phyloP scores from a whole-genome alignment of 1,140 invertebrate genomes.

The Sminthurinus signatus region DNA sequence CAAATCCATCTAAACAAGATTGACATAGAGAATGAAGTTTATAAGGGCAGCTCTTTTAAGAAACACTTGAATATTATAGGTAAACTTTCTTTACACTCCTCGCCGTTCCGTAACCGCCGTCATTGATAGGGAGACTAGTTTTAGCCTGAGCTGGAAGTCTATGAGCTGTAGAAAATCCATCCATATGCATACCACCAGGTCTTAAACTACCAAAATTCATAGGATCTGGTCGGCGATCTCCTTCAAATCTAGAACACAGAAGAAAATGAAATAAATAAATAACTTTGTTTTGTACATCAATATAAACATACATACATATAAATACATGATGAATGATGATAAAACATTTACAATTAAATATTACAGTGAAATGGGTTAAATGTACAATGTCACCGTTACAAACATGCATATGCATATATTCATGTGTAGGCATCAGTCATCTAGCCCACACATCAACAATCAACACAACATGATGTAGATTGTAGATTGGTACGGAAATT shows the following conservation, averaged over 20 bases:
- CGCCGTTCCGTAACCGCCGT: slow-evolving; percentile 46
- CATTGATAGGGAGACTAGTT: slow-evolving; percentile 40
- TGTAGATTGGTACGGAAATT: too few relatives aligned
- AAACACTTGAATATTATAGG: slow-evolving; percentile 42
- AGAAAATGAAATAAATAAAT: slow-evolving; percentile 4
- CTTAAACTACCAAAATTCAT: slow-evolving; percentile 32
- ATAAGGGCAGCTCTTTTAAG: slow-evolving; percentile 2
- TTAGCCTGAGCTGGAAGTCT: slow-evolving; percentile 35
- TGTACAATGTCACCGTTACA: too few relatives aligned
- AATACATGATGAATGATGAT: too few relatives aligned
- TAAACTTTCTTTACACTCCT: slow-evolving; percentile 48
- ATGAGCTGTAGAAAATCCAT: slow-evolving; percentile 44
- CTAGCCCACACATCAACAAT: too few relatives aligned
- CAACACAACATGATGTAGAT: too few relatives aligned
- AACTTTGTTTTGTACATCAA: not conserved
- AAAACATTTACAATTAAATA: not conserved
- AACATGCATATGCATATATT: not conserved
- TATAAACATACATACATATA: slow-evolving; percentile 8
- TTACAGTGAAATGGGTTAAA: too few relatives aligned
- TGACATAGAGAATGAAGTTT: not conserved
- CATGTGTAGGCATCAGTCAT: not conserved
- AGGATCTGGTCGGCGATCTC: slow-evolving; percentile 40
- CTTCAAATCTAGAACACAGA: slow-evolving; percentile 35
- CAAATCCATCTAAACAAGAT: too few relatives aligned
- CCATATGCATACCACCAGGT: slow-evolving; percentile 41